Evolutionary conservation across 2,797 vertebrate species (phyloP).

Genomic region (Anableps anableps): DNA sequence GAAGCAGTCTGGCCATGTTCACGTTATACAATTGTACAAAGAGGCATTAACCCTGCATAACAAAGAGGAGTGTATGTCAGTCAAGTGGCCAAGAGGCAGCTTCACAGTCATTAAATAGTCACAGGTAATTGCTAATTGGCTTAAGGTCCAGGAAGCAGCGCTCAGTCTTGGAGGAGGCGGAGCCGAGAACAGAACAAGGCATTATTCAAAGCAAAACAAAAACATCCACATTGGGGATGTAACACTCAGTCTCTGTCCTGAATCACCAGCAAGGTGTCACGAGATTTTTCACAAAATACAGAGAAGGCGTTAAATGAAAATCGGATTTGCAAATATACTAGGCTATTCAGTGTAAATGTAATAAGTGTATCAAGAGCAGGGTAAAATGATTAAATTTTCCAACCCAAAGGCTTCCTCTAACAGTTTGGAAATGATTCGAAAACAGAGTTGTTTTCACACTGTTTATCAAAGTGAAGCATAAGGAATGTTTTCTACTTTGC

Average conservation of each 20-base stretch:
- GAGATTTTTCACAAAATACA: constrained; percentile 16
- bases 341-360: background rate
- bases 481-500: background rate
- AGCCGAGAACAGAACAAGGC: too few relatives aligned
- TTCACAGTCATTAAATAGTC: too few relatives aligned
- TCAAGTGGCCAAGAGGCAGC: too few relatives aligned
- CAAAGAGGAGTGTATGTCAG: too few relatives aligned
- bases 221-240: too few relatives aligned
- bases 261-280: constrained; percentile 6
- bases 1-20: too few relatives aligned
- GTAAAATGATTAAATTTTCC: constrained; percentile 22
- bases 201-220: too few relatives aligned
- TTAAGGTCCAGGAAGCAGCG: too few relatives aligned
- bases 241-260: background rate
- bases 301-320: constrained; percentile 1
- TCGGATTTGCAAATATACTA: constrained; percentile 43
- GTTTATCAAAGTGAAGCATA: background rate
- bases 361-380: constrained; percentile 6
- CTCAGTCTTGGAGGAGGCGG: too few relatives aligned
- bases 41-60: too few relatives aligned
- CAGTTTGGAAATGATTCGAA: constrained; percentile 1
- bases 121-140: too few relatives aligned
- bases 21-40: too few relatives aligned
- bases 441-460: background rate
- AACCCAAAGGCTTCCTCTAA: background rate